A percentile compares a stretch with the other conserved stretches of the same genome.
Evolutionary conservation across 2,113 vertebrate genomes (phyloP).

Genomic region (Neopipo cinnamomea): DNA sequence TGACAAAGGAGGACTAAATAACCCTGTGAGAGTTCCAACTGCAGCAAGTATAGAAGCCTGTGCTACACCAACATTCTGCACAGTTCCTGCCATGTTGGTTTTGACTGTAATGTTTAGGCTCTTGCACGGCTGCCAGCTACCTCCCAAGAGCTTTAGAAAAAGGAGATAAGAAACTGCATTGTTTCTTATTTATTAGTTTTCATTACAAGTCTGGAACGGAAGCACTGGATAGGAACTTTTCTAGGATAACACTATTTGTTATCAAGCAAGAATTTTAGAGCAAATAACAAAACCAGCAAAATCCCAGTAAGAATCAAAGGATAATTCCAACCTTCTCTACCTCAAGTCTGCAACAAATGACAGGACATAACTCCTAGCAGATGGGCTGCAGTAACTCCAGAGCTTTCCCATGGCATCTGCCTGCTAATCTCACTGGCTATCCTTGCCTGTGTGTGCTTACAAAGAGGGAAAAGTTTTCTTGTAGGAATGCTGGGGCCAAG

Average conservation of each 20-base stretch:
- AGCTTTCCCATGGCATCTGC: not conserved
- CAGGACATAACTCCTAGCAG: not conserved
- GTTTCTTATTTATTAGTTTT: not conserved
- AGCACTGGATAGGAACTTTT: not conserved
- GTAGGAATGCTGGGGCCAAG: not conserved
- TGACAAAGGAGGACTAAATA: not conserved
- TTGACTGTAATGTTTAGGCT: not conserved
- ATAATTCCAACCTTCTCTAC: not conserved
- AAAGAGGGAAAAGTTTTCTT: not conserved
- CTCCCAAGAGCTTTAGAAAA: not conserved
- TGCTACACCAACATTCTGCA: not conserved
- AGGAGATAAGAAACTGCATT: not conserved
- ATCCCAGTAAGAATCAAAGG: not conserved
- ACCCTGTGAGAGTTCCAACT: not conserved
- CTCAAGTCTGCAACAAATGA: not conserved
- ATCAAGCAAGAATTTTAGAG: not conserved
- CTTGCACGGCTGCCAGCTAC: not conserved
- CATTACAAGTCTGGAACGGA: not conserved
- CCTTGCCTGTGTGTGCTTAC: not conserved
- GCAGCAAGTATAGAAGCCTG: not conserved
- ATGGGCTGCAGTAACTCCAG: not conserved
- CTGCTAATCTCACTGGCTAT: not conserved
- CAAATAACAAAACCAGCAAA: not conserved
- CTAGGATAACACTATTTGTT: not conserved
- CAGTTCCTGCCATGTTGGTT: not conserved